Base-by-base conservation (phyloP, 2,113 vertebrate species). In the Oxyruncus cristatus region DNA sequence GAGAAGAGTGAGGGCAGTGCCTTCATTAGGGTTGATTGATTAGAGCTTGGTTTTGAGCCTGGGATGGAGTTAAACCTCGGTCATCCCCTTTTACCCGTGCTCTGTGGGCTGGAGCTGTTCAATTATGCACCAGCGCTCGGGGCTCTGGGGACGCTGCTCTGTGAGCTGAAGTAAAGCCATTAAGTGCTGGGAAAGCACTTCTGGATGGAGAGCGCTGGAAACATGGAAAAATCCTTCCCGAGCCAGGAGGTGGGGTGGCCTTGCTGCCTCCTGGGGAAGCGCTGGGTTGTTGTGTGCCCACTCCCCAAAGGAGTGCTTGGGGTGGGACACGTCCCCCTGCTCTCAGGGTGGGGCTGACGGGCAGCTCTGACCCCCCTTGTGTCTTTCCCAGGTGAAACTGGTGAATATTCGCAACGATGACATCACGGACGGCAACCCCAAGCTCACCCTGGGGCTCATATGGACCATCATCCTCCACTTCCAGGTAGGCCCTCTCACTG, bases 401-500 rank as follows among this genome's bases (percentile, higher is more conserved):
- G 99, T 99, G 95, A 99, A 99, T 94, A 99, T 99, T 72, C 98
- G 99, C 77, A 99, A 99, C 0, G 99, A 99, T 95, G 99, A 99
- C 98, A 99, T 99, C 96, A 99, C 99, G 0, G 99, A 99, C 2
- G 99, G 99, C 56, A 99, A 99, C 96, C 99, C 99, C 89, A 99
- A 99, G 96, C 98, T 99, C 92, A 99, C 99, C 16, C 95, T 99
- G 85, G 99, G 99, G 56, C 98, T 99, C 94, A 99, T 99, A 96
- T 99, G 99, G 99, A 99, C 99, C 62, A 99, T 99, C 97, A 99
- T 99, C 97, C 98, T 99, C 58, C 99, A 99, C 97, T 99, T 99
- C 98, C 99, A 99, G 99, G 99, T 99, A 98, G 92, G 97, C 46
- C 15, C 81, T 15, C 35, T 28, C 18, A 18, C 32, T 0, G 7